Base-by-base conservation (phyloP, 2,113 vertebrate genomes). In the Xiphophorus couchianus region DNA sequence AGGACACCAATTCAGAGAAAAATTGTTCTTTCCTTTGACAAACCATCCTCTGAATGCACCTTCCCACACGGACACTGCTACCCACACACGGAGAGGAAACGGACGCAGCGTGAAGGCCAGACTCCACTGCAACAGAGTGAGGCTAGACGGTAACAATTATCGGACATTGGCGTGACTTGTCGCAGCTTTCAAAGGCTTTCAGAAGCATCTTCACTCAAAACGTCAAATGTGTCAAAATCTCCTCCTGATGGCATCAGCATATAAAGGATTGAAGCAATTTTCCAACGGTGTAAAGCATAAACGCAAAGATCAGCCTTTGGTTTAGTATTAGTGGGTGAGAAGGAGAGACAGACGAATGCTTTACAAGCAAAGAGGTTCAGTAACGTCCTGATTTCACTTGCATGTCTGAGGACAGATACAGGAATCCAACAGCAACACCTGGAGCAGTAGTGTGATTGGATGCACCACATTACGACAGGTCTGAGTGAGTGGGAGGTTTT, bases 311-410 rank as follows among this genome's bases (percentile, higher is more conserved):
- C 67, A 69, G 27, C 28, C 30, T 61, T 68, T 17, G 13, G 1
- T 64, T 35, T 60, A 12, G 64, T 14, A 3, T 1, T 19, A 78
- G 74, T 25, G 31, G 9, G 28, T 19, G n/a, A 60, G 62, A 60
- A 42, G 71, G 72, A 62, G 75, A 72, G 81, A 85, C 82, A 84
- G 70, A 87, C 90, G 60, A 92, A 91, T 91, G 81, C 89, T 89
- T 86, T 64, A 86, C 73, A 54, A 70, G 74, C 64, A 84, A 82
- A 71, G 80, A 86, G 66, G 73, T 65, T 86, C 83, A 78, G 68
- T 22, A 85, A 66, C 87, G 83, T 85, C 78, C 77, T 62, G 81
- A 39, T 88, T 91, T 89, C 64, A 60, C 62, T 37, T 35, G 48
- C 60, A 37, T n/a, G 85, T 87, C 84, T 13, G 5, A 83, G 81